Percentiles rank a stretch among this genome's conserved stretches.
phyloP scores from a whole-genome alignment of 2,113 vertebrate species.

The Daphoenositta chrysoptera region DNA sequence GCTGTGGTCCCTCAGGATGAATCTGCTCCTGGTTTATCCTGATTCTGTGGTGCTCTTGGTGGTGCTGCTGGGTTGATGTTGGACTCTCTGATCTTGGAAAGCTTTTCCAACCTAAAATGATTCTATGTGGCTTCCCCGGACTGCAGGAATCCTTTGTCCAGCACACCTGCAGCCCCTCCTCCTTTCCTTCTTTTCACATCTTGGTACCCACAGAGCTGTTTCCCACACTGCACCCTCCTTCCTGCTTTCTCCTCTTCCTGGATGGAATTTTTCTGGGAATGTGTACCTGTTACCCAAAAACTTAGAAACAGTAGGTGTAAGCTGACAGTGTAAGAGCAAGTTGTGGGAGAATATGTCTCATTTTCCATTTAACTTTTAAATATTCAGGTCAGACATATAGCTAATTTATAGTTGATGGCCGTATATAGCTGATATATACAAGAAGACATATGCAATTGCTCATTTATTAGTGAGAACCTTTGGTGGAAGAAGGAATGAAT shows the following conservation, averaged over 20 bases:
- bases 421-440: not conserved
- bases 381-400: not conserved
- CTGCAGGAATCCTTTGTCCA: not conserved
- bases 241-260: not conserved
- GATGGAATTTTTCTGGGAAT: not conserved
- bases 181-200: not conserved
- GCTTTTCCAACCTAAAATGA: not conserved
- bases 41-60: no score
- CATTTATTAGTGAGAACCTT: not conserved
- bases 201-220: not conserved
- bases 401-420: not conserved
- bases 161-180: not conserved
- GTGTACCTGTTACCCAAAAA: not conserved
- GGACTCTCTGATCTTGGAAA: not conserved
- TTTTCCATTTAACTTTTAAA: not conserved
- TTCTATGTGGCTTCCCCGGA: no score
- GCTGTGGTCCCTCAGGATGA: not conserved
- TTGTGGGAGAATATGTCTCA: not conserved
- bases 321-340: not conserved
- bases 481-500: not conserved
- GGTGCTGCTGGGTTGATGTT: not conserved
- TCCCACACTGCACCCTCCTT: no score
- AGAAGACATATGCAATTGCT: not conserved
- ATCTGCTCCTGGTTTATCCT: not conserved
- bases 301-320: not conserved